Percentiles rank a stretch among this genome's conserved stretches.
Evolutionary conservation across 2,113 vertebrate genomes (phyloP).

Genomic region (Takifugu bimaculatus): DNA sequence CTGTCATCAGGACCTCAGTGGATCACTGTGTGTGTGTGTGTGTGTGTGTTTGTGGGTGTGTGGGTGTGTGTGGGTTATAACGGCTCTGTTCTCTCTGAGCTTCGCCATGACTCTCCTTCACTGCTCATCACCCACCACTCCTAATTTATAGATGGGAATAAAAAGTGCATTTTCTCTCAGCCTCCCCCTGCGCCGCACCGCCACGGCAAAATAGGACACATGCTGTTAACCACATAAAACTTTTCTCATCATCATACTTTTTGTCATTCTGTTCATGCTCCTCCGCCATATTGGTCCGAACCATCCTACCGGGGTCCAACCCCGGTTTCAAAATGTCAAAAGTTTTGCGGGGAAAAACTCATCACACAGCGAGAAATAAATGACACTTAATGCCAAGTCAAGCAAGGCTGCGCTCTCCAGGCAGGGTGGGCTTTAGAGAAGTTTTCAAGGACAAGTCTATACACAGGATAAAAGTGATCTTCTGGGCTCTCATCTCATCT

Average conservation of each 20-base stretch:
- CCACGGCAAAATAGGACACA: slow-evolving; percentile 71
- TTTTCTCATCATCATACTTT: slow-evolving; percentile 21
- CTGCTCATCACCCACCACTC: slow-evolving; percentile 70
- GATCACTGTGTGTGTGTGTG: slow-evolving; percentile 34
- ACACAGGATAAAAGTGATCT: slow-evolving; percentile 67
- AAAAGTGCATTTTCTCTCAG: slow-evolving; percentile 62
- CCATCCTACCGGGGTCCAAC: no score
- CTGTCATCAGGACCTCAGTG: slow-evolving; percentile 61
- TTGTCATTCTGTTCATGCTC: not conserved
- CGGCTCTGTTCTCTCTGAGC: slow-evolving; percentile 33
- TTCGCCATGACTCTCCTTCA: slow-evolving; percentile 70
- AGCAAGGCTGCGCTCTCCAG: slow-evolving; percentile 33
- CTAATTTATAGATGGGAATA: slow-evolving; percentile 75
- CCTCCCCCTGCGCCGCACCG: slow-evolving; percentile 52
- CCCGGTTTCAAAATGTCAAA: not conserved
- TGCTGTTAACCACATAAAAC: slow-evolving; percentile 68
- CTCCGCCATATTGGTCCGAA: no score
- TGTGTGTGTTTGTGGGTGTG: slow-evolving; percentile 21
- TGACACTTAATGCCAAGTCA: slow-evolving; percentile 16
- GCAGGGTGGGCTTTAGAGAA: slow-evolving; percentile 47
- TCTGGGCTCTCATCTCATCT: slow-evolving; percentile 60
- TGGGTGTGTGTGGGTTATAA: slow-evolving; percentile 34
- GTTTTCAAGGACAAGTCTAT: slow-evolving; percentile 69
- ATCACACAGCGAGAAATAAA: slow-evolving; percentile 4
- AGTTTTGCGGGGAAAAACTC: not conserved